Evolutionary conservation across 2,888 invertebrate species (phyloP).

Genomic region (Prenolepis imparis): DNA sequence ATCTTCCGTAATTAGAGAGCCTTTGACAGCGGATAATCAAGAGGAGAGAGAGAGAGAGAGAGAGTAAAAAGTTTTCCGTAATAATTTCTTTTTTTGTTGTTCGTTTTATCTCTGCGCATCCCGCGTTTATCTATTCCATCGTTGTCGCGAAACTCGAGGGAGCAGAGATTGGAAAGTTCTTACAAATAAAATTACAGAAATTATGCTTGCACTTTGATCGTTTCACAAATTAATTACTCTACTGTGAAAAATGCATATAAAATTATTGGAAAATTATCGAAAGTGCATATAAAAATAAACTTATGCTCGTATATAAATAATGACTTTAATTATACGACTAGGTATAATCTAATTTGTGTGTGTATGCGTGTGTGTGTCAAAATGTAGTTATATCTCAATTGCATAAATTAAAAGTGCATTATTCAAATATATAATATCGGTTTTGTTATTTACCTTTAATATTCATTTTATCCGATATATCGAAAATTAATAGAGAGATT

Average conservation of each 20-base stretch:
- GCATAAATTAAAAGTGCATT: neutral
- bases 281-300: neutral
- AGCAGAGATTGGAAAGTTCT: conserved; percentile 27
- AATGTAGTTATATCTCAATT: conserved; percentile 2
- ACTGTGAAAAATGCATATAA: conserved; percentile 16
- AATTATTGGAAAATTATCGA: conserved; percentile 1
- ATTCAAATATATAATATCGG: neutral
- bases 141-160: conserved; percentile 15
- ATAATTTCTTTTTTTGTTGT: conserved; percentile 59
- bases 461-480: neutral
- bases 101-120: conserved; percentile 6
- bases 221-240: conserved; percentile 5
- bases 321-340: neutral
- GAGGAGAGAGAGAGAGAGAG: neutral
- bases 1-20: conserved; percentile 70
- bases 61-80: conserved; percentile 63
- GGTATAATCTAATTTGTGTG: neutral
- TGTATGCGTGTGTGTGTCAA: neutral
- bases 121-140: conserved; percentile 8
- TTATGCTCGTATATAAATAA: neutral
- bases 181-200: conserved; percentile 38
- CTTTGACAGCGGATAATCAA: conserved; percentile 69
- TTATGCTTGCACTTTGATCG: conserved; percentile 17
- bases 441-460: neutral
- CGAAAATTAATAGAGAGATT: neutral